Percentiles rank a stretch among this genome's conserved stretches.
Evolutionary conservation across 2,113 vertebrate species (phyloP).

Genomic region (Triplophysa tibetana): DNA sequence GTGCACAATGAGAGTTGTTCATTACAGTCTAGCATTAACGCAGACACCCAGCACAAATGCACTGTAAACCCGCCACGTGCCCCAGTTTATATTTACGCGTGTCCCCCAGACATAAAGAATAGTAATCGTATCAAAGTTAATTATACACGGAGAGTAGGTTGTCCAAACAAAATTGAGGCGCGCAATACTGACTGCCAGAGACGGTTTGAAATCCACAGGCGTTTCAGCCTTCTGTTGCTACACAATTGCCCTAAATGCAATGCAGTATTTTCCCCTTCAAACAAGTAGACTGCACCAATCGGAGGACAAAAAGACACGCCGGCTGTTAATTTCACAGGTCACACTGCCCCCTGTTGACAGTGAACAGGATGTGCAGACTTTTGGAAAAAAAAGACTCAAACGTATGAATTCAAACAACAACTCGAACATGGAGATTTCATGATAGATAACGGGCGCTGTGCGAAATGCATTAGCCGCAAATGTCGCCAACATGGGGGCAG

Average conservation of each 20-base stretch:
- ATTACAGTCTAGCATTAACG: slow-evolving; percentile 68
- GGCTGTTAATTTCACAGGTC: slow-evolving; percentile 62
- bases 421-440: slow-evolving; percentile 53
- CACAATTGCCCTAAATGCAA: slow-evolving; percentile 70
- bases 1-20: slow-evolving; percentile 63
- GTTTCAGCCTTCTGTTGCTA: slow-evolving; percentile 54
- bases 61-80: slow-evolving; percentile 56
- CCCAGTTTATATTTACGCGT: slow-evolving; percentile 65
- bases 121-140: slow-evolving; percentile 74
- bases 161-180: slow-evolving; percentile 74
- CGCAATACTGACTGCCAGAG: slow-evolving; percentile 64
- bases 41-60: slow-evolving; percentile 67
- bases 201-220: slow-evolving; percentile 61
- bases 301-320: slow-evolving; percentile 64
- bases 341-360: slow-evolving; percentile 74
- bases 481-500: slow-evolving; percentile 47
- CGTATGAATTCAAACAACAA: slow-evolving; percentile 55
- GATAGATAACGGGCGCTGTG: slow-evolving; percentile 43
- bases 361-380: slow-evolving; percentile 39
- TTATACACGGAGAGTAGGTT: slow-evolving; percentile 70
- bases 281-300: slow-evolving; percentile 68
- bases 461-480: slow-evolving; percentile 44
- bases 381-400: slow-evolving; percentile 52
- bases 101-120: slow-evolving; percentile 63
- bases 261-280: slow-evolving; percentile 66